A percentile compares a stretch with the other conserved stretches of the same genome.
phyloP scores from a whole-genome alignment of 1,140 invertebrate genomes.

The Callitettix versicolor region DNA sequence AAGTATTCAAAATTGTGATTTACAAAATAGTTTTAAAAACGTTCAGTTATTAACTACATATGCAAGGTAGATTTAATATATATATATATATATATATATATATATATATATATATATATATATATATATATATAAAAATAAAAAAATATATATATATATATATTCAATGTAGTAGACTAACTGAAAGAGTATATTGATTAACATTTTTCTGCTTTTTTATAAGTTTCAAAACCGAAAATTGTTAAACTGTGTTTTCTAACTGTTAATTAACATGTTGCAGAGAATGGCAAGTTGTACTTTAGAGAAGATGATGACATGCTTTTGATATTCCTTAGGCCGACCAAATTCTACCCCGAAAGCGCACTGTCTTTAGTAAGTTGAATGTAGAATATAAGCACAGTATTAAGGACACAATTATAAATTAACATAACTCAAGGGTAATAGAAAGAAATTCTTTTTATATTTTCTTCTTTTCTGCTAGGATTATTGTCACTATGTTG shows the following conservation, averaged over 20 bases:
- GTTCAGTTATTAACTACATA: no score
- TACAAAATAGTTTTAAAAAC: no score
- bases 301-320: conserved; percentile 60
- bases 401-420: no score
- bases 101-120: neutral
- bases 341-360: conserved; percentile 70
- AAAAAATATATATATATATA: conserved; percentile 6
- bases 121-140: no score
- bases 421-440: no score
- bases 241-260: neutral
- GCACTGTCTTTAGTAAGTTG: conserved; percentile 54
- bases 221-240: neutral
- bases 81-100: neutral
- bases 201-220: neutral
- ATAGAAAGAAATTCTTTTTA: no score
- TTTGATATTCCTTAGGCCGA: conserved; percentile 60
- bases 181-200: neutral
- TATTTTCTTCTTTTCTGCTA: no score
- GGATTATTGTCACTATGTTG: no score
- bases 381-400: neutral
- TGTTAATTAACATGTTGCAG: conserved; percentile 21
- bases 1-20: no score
- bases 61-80: neutral
- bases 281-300: conserved; percentile 20
- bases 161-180: neutral